Base-by-base conservation (phyloP, 2,113 vertebrate genomes). In the Cochlearius cochlearius region DNA sequence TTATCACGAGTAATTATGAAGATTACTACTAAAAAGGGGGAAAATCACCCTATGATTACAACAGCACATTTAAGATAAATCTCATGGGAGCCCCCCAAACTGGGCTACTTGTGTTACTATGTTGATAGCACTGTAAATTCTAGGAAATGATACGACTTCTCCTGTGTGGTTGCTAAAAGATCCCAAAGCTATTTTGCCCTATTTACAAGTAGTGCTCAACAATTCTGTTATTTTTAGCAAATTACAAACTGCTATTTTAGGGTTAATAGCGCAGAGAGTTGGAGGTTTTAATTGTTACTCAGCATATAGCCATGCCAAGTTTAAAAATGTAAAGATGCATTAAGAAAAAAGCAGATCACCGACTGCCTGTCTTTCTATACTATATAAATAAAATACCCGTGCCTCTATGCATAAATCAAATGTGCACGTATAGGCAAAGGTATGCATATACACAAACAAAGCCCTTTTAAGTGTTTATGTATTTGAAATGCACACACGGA, bases 221-320 rank as follows among this genome's bases (percentile, higher is more conserved):
- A 66, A 86, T 73, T 22, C 22, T 89, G 45, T 45, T 62, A 59
- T 93, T 93, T 94, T 96, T 85, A 93, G 68, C 47, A 88, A 69
- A 84, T n/a, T 60, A 45, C 7, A 82, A 71, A 38, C 80, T 63
- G 50, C 32, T 81, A 32, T 59, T 95, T 96, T 72, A 96, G 98
- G 97, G 98, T 98, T 98, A 98, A 98, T 76, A 38, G 13, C 47
- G 14, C 38, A 41, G 67, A 72, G 66, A 87, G 34, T n/a, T 73
- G 27, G 72, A 81, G 76, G 27, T 66, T 95, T 94, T 90, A 85
- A 96, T 92, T 89, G 82, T 84, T 93, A 94, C 58, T 91, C 82
- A 95, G 83, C 86, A 80, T 55, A 77, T 23, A 88, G 85, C n/a
- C 3, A 0, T 92, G 68, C 92, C 95, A 92, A 90, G 50, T 77